Percentiles rank a stretch among this genome's conserved stretches.
These are phyloP conservation scores for Yponomeuta plumbellus DNA, from an alignment of 2,888 invertebrate genomes.

Conservation along the genomic window DNA sequence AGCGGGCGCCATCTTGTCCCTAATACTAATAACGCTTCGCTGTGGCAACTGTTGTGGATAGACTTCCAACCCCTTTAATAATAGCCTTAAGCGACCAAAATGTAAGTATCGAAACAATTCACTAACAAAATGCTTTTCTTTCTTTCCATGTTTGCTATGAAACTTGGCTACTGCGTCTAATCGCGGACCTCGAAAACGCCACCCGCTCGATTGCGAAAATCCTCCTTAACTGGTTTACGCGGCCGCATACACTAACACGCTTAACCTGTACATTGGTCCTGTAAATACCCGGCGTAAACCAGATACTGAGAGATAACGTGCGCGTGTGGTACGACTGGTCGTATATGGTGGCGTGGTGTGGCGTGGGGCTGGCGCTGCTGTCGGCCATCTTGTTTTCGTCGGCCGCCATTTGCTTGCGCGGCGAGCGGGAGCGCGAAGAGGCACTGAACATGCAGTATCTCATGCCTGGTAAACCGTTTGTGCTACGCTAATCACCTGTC, in stretches of 20 bases:
- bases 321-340: conserved; percentile 96
- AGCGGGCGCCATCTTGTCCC: conserved; percentile 40
- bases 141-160: conserved; percentile 76
- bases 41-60: conserved; percentile 33
- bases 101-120: conserved; percentile 26
- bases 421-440: conserved; percentile 95
- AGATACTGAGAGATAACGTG: conserved; percentile 91
- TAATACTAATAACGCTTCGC: conserved; percentile 57
- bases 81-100: conserved; percentile 2
- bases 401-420: conserved; percentile 95
- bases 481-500: conserved; percentile 15
- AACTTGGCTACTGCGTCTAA: conserved; percentile 66
- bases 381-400: conserved; percentile 95
- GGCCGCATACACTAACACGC: conserved; percentile 62
- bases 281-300: conserved; percentile 42
- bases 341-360: conserved; percentile 97
- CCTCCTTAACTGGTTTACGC: conserved; percentile 69
- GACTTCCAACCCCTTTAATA: conserved; percentile 8
- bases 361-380: conserved; percentile 93
- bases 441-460: conserved; percentile 98
- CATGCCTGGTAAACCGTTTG: conserved; percentile 88
- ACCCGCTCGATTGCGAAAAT: conserved; percentile 53
- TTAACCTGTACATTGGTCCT: conserved; percentile 45
- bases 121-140: conserved; percentile 75
- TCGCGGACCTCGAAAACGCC: conserved; percentile 46